Conservation (phyloP, 2,888 invertebrate species). For the Aelia acuminata region DNA sequence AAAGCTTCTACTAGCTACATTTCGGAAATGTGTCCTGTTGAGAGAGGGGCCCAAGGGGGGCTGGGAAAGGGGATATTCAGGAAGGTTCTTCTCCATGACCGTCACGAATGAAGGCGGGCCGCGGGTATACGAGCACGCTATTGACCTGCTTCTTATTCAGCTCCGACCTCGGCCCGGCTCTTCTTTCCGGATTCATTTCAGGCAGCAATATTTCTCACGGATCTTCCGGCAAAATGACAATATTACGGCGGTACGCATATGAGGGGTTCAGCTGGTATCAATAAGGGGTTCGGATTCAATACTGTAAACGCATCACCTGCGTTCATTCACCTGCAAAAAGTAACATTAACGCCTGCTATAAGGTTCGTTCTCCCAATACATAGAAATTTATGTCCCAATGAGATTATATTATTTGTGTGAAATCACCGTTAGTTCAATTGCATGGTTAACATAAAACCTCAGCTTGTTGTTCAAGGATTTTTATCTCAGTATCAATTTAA, state of each 20-base stretch:
- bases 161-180: neutral
- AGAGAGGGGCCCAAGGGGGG: neutral
- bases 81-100: slow-evolving; percentile 2
- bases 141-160: slow-evolving; percentile 46
- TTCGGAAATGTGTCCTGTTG: neutral
- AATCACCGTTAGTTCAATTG: too few species aligned
- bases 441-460: too few species aligned
- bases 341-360: too few species aligned
- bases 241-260: neutral
- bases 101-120: neutral
- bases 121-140: too few species aligned
- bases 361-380: too few species aligned
- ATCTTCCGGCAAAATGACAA: slow-evolving; percentile 20
- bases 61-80: neutral
- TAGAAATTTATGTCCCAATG: too few species aligned
- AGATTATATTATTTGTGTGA: too few species aligned
- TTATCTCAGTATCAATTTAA: too few species aligned
- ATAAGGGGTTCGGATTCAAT: too few species aligned
- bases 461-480: too few species aligned
- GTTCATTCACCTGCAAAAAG: too few species aligned
- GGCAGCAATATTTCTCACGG: slow-evolving; percentile 20
- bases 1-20: neutral
- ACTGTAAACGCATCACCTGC: too few species aligned
- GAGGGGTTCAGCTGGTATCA: neutral
- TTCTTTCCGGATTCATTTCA: slow-evolving; percentile 31